phyloP scores from a whole-genome alignment of 1,140 invertebrate species.

The Rhopalosiphum maidis region DNA sequence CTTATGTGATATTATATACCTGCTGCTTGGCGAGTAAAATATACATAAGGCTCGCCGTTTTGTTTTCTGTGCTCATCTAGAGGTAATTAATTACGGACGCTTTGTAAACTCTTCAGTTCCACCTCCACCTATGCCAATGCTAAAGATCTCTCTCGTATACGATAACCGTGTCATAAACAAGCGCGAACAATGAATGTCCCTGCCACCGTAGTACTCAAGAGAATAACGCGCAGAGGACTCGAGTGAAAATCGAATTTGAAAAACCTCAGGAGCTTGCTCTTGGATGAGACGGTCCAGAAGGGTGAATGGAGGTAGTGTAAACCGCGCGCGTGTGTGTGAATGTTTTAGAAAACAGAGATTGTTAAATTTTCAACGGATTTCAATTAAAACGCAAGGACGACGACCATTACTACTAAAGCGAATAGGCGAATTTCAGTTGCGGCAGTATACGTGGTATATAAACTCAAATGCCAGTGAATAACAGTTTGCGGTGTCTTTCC shows the following conservation, averaged over 20 bases:
- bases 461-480: constrained; percentile 24
- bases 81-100: constrained; percentile 32
- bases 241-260: constrained; percentile 21
- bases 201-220: neutral
- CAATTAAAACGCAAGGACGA: neutral
- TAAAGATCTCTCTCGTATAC: neutral
- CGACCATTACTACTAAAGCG: neutral
- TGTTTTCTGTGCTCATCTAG: neutral
- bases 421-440: neutral
- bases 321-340: too few species aligned
- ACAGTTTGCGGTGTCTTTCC: neutral
- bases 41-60: neutral
- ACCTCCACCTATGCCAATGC: too few species aligned
- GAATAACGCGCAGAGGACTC: neutral
- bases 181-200: neutral
- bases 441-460: neutral
- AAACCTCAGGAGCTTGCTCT: neutral
- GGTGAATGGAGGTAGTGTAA: neutral
- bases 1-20: neutral
- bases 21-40: neutral
- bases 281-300: neutral
- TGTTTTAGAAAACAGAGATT: neutral
- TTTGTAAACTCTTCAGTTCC: neutral
- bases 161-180: constrained; percentile 56
- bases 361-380: constrained; percentile 32